Evolutionary conservation across 1,140 invertebrate genomes (phyloP).

Genomic region (Galleria mellonella): DNA sequence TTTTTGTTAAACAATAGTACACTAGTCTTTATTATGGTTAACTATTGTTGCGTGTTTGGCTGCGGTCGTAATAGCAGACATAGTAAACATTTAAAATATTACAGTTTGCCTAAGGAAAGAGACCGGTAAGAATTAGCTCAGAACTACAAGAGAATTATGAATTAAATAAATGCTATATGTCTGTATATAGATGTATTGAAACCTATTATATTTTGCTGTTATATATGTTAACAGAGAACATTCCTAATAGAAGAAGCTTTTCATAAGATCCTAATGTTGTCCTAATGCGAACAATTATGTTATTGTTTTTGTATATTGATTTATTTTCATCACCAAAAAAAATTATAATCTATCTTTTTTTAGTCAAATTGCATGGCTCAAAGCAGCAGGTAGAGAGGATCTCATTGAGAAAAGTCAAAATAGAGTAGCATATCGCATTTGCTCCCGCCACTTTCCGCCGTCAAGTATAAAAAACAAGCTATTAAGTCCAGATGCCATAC

Average conservation of each 20-base stretch:
- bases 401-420: conserved; percentile 29
- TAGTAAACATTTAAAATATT: conserved; percentile 48
- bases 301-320: too few relatives aligned
- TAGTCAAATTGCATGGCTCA: conserved; percentile 50
- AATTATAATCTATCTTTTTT: conserved; percentile 1
- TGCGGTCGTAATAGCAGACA: conserved; percentile 47
- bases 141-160: too few relatives aligned
- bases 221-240: too few relatives aligned
- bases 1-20: background rate
- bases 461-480: conserved; percentile 38
- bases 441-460: conserved; percentile 50
- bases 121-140: conserved; percentile 25
- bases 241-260: too few relatives aligned
- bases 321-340: too few relatives aligned
- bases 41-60: conserved; percentile 52
- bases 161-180: too few relatives aligned
- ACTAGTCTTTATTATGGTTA: conserved; percentile 36
- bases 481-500: conserved; percentile 45
- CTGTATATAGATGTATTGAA: too few relatives aligned
- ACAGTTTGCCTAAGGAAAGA: conserved; percentile 45
- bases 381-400: conserved; percentile 41
- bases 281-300: too few relatives aligned
- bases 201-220: too few relatives aligned
- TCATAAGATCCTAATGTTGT: too few relatives aligned
- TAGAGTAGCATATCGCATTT: conserved; percentile 35